These are phyloP conservation scores for Aplochiton taeniatus DNA, from an alignment of 2,797 vertebrate genomes.

Conservation along the genomic window DNA sequence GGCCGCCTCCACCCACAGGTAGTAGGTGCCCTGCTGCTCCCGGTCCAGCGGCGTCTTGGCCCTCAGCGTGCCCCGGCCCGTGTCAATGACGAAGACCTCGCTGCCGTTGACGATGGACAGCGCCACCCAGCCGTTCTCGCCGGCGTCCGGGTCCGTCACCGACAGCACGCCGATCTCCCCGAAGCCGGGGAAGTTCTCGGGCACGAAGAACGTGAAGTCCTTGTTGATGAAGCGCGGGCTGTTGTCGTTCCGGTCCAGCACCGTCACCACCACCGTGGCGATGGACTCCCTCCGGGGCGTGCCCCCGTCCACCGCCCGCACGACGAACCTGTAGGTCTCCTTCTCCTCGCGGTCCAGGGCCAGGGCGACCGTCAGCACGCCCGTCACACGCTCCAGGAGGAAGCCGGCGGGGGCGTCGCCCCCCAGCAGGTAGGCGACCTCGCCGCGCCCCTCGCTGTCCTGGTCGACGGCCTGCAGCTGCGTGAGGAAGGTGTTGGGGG, in stretches of 20 bases:
- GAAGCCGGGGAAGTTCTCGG: conserved; percentile 97
- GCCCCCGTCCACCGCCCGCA: conserved; percentile 89
- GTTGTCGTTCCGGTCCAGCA: conserved; percentile 97
- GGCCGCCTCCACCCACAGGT: conserved; percentile 91
- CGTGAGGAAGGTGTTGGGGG: conserved; percentile 86
- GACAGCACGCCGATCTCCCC: conserved; percentile 96
- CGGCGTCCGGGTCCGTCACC: conserved; percentile 91
- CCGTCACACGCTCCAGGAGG: conserved; percentile 83
- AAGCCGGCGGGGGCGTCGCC: conserved; percentile 89
- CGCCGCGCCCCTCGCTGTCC: conserved; percentile 86
- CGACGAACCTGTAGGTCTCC: conserved; percentile 92
- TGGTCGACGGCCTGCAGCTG: conserved; percentile 90
- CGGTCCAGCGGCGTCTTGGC: conserved; percentile 92
- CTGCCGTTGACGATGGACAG: conserved; percentile 95
- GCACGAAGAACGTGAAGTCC: conserved; percentile 98
- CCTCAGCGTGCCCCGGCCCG: conserved; percentile 90
- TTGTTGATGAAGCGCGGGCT: conserved; percentile 97
- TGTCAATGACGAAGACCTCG: conserved; percentile 96
- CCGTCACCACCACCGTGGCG: conserved; percentile 87
- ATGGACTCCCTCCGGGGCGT: conserved; percentile 88
- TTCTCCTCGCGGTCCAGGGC: conserved; percentile 94
- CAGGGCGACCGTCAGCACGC: conserved; percentile 87
- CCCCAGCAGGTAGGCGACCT: conserved; percentile 88
- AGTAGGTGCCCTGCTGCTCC: conserved; percentile 94
- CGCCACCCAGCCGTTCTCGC: conserved; percentile 93